Evolutionary conservation across 2,797 vertebrate genomes (phyloP).

Genomic region (Leontopithecus rosalia): DNA sequence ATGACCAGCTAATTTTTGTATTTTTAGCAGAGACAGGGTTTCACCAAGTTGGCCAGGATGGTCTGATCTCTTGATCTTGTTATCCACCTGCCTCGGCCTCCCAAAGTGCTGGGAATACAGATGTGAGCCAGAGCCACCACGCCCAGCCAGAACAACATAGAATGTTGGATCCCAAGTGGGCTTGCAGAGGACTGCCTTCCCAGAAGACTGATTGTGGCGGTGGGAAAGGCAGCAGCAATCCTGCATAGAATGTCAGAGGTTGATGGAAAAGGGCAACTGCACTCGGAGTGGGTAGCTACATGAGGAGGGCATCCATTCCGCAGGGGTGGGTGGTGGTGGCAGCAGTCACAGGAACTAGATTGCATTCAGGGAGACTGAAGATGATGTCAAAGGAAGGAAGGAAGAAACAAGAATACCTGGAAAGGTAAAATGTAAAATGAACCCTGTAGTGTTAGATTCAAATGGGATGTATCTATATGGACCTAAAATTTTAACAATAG

Average conservation of each 20-base stretch:
- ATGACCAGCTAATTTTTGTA: no score
- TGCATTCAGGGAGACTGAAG: background rate
- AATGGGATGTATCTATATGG: background rate
- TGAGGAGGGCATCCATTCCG: background rate
- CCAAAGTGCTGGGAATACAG: no score
- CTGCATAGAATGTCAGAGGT: background rate
- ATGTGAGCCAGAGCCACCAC: no score
- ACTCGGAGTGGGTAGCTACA: background rate
- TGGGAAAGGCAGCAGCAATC: background rate
- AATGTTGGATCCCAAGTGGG: background rate
- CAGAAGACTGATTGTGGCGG: background rate
- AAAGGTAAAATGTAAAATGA: background rate
- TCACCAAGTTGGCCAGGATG: no score
- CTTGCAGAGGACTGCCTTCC: background rate
- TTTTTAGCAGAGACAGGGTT: no score
- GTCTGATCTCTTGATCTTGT: no score
- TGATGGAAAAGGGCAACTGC: background rate
- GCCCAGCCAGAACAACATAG: background rate
- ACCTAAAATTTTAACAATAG: background rate
- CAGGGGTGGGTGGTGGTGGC: fast-evolving
- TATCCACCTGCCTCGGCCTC: no score
- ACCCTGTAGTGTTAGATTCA: background rate
- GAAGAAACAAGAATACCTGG: background rate
- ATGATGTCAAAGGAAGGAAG: background rate
- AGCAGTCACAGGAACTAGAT: background rate